Percentiles rank a stretch among this genome's conserved stretches.
These are phyloP conservation scores for Parthenolecanium corni DNA, from an alignment of 2,888 invertebrate genomes.

Conservation along the genomic window DNA sequence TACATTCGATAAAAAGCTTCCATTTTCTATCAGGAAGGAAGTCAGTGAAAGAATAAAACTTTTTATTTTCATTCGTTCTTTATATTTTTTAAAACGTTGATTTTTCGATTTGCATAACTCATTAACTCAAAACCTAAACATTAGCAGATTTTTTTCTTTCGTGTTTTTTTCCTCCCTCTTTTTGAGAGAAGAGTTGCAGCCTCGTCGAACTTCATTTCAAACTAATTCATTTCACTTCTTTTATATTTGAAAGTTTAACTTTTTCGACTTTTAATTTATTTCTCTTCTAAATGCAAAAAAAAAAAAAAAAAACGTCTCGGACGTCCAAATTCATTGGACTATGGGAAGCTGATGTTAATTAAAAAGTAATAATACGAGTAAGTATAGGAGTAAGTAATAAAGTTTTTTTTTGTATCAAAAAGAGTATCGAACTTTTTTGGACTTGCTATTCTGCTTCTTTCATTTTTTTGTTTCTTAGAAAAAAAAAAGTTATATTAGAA, in stretches of 20 bases:
- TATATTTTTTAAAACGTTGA: constrained; percentile 27
- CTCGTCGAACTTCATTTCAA: constrained; percentile 27
- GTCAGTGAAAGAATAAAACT: constrained; percentile 17
- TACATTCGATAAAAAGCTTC: constrained; percentile 3
- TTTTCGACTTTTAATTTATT: constrained; percentile 28
- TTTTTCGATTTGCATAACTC: constrained; percentile 28
- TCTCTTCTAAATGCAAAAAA: constrained; percentile 12
- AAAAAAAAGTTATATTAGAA: too few relatives aligned
- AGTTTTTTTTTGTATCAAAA: background rate
- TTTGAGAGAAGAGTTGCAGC: constrained; percentile 17
- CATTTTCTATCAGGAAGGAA: constrained; percentile 18
- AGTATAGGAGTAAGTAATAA: background rate
- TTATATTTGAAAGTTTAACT: constrained; percentile 28
- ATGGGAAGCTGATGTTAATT: constrained; percentile 23
- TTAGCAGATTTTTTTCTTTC: constrained; percentile 19
- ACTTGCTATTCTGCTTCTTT: too few relatives aligned
- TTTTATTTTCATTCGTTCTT: constrained; percentile 24
- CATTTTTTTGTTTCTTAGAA: too few relatives aligned
- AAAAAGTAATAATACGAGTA: constrained; percentile 20
- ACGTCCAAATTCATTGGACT: constrained; percentile 27
- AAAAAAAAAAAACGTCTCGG: constrained; percentile 15
- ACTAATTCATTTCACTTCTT: constrained; percentile 28
- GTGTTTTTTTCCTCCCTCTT: constrained; percentile 4
- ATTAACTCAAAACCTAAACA: constrained; percentile 28
- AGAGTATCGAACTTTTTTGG: background rate